Conservation (phyloP, 2,888 invertebrate species). For the Glyphotaelius pellucidus region DNA sequence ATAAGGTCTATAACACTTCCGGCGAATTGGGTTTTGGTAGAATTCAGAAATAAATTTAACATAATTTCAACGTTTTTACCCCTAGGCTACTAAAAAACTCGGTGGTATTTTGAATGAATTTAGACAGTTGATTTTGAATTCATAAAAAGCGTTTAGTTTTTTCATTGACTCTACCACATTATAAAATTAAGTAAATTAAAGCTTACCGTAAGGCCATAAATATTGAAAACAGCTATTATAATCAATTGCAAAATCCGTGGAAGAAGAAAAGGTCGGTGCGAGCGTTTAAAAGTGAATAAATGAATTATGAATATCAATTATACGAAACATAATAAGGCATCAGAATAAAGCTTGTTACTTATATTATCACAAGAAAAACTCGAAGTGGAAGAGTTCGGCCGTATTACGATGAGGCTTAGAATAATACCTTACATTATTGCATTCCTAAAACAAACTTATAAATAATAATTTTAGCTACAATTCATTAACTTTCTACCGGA, state of each 20-base stretch:
- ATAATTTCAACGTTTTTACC: background rate
- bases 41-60: background rate
- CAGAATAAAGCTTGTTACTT: background rate
- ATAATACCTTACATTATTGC: background rate
- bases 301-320: background rate
- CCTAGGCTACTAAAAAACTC: background rate
- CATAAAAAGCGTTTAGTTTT: background rate
- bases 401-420: background rate
- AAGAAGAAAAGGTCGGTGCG: background rate
- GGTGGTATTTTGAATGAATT: constrained; percentile 2
- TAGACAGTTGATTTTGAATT: background rate
- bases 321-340: background rate
- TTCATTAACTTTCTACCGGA: background rate
- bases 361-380: background rate
- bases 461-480: background rate
- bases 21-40: background rate
- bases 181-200: background rate
- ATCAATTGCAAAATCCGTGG: background rate
- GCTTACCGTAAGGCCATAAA: background rate
- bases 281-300: background rate
- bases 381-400: background rate
- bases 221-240: background rate
- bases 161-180: background rate
- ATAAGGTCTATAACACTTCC: background rate
- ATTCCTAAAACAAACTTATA: background rate